A percentile compares a stretch with the other conserved stretches of the same genome.
phyloP scores from a whole-genome alignment of 2,888 invertebrate genomes.

The Xestia c-nigrum region DNA sequence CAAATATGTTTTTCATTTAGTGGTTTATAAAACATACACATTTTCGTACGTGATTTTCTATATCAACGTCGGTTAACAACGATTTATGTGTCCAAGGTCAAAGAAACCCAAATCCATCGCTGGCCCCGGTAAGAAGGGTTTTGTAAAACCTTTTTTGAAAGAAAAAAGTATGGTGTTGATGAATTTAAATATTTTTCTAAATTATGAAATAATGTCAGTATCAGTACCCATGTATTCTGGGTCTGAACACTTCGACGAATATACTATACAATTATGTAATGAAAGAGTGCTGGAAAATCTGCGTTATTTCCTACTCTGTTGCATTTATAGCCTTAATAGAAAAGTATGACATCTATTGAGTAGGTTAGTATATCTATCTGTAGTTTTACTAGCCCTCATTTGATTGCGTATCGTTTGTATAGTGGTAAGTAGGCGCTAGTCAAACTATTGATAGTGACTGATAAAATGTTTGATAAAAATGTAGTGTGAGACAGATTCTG shows the following conservation, averaged over 20 bases:
- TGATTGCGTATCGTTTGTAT: slow-evolving; percentile 44
- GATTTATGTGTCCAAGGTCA: slow-evolving; percentile 20
- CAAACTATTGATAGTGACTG: slow-evolving; percentile 56
- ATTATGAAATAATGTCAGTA: slow-evolving; percentile 5
- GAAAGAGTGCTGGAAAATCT: background rate
- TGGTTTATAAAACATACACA: background rate
- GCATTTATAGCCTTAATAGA: background rate
- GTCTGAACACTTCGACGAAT: slow-evolving; percentile 1
- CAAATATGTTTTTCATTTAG: background rate
- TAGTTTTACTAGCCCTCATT: slow-evolving; percentile 16
- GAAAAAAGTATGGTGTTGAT: slow-evolving; percentile 49
- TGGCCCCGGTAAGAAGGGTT: slow-evolving; percentile 63
- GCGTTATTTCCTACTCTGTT: background rate
- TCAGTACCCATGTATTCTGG: background rate
- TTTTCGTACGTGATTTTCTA: background rate
- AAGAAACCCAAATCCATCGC: slow-evolving; percentile 20
- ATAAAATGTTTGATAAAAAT: slow-evolving; percentile 55
- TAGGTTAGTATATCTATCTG: slow-evolving; percentile 15
- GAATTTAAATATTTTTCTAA: slow-evolving; percentile 47
- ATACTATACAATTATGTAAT: slow-evolving; percentile 40
- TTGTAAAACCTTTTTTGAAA: slow-evolving; percentile 71
- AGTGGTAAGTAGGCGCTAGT: slow-evolving; percentile 20
- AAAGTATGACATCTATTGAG: slow-evolving; percentile 15
- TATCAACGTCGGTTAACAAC: background rate
- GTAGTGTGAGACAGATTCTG: slow-evolving; percentile 31